phyloP scores from a whole-genome alignment of 2,888 invertebrate species.

The Ochropacha duplaris region DNA sequence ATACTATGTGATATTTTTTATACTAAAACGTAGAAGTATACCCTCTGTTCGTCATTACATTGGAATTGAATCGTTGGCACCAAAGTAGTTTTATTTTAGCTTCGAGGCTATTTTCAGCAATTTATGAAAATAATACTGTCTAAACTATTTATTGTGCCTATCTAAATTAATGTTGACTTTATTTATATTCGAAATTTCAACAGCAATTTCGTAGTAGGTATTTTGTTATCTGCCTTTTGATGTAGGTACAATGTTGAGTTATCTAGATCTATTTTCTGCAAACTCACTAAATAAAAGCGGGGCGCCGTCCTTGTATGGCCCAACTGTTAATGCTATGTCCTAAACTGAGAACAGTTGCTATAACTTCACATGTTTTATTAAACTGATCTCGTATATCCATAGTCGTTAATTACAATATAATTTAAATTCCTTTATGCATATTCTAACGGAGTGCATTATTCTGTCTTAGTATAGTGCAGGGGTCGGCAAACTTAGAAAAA shows the following conservation, averaged over 20 bases:
- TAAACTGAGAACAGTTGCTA: constrained; percentile 27
- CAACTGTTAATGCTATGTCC: constrained; percentile 12
- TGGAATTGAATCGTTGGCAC: constrained; percentile 2
- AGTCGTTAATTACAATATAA: constrained; percentile 25
- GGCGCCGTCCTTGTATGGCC: constrained; percentile 22
- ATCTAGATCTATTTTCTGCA: constrained; percentile 18
- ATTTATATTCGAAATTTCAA: too few relatives aligned
- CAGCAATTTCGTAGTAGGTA: too few relatives aligned
- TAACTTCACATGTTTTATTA: constrained; percentile 10
- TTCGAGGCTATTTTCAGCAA: background rate
- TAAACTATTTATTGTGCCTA: background rate
- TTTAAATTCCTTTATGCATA: background rate
- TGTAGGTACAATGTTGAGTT: too few relatives aligned
- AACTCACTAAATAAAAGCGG: constrained; percentile 7
- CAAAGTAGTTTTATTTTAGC: background rate
- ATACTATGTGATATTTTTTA: background rate
- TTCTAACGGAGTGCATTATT: background rate
- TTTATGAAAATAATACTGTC: background rate
- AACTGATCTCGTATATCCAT: constrained; percentile 18
- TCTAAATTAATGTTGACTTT: background rate
- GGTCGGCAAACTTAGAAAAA: too few relatives aligned
- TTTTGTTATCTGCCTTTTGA: too few relatives aligned
- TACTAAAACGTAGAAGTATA: background rate
- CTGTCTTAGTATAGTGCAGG: too few relatives aligned
- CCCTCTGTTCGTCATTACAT: background rate